Evolutionary conservation across 2,888 invertebrate genomes (phyloP), one percentile per base, ranked within the genome.

Genomic region (Philonicus albiceps): DNA sequence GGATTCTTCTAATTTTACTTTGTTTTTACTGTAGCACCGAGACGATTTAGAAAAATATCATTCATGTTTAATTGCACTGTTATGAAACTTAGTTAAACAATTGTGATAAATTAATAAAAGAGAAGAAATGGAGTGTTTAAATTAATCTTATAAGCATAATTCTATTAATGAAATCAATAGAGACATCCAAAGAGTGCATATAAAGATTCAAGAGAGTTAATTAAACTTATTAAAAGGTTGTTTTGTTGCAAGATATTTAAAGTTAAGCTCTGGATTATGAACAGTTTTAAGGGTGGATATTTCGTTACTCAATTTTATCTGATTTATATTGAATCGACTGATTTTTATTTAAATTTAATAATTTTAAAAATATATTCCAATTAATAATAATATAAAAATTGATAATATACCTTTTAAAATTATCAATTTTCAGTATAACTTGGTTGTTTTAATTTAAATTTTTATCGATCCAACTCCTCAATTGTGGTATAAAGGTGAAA

Each of bases 401-500:
- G 19, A 53, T 53, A 53, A 16, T 19, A 16, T 53, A 19, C 7
- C 8, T 6, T 19, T 53, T 7, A 5, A 53, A n/a, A 53, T n/a
- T 53, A 53, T 53, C 7, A 31, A 16, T 78, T 75, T 75, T 27
- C 3, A 11, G 0, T 2, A 3, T 43, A 31, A 31, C 3, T 43
- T 43, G 3, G 16, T 3, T 3, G 40, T 3, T 13, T 86, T 53
- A 53, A 43, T 78, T 55, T 22, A 75, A 13, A 34, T 86, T 64
- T 31, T 80, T 27, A 53, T 88, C 87, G 22, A 88, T 87, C 88
- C 88, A 88, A 30, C 76, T 11, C 1, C 87, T 37, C 7, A 87
- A 64, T 2, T 43, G 11, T 8, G 64, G 27, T 16, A 87, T 81
- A 22, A 76, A 40, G 1, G 85, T 80, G 75, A 86, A 87, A 13